Conservation (phyloP, 2,888 invertebrate species). For the Timandra comae region DNA sequence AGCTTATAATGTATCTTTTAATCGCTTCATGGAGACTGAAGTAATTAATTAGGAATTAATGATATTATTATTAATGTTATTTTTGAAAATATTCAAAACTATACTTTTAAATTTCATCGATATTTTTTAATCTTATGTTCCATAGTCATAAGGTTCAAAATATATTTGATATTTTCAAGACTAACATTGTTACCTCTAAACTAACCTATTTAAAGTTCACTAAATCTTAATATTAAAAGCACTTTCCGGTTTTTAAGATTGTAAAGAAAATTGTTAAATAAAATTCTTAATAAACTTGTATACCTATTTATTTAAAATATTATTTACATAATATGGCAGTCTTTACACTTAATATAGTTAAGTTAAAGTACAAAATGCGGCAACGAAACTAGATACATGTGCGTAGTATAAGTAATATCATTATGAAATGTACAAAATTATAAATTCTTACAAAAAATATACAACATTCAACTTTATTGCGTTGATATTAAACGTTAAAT, state of each 20-base stretch:
- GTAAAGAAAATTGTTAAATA: constrained; percentile 66
- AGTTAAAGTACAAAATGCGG: constrained; percentile 19
- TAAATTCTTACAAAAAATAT: neutral
- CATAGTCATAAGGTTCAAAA: constrained; percentile 2
- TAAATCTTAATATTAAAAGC: constrained; percentile 49
- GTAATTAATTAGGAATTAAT: constrained; percentile 12
- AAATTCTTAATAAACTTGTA: constrained; percentile 42
- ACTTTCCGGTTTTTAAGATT: constrained; percentile 48
- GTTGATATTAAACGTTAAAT: constrained; percentile 1
- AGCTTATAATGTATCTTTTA: constrained; percentile 21
- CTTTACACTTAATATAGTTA: constrained; percentile 22
- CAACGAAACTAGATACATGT: constrained; percentile 17
- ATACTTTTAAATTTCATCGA: constrained; percentile 3
- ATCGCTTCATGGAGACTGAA: constrained; percentile 48
- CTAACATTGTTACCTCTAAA: constrained; percentile 11
- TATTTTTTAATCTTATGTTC: neutral
- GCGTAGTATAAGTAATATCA: too few relatives aligned
- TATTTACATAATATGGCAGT: constrained; percentile 45
- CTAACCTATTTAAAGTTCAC: constrained; percentile 31
- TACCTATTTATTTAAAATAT: constrained; percentile 40
- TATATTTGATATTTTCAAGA: constrained; percentile 13
- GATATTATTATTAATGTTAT: constrained; percentile 7
- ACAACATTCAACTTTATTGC: neutral
- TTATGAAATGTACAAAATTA: constrained; percentile 5
- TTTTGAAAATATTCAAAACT: constrained; percentile 14